Percentiles rank a stretch among this genome's conserved stretches.
phyloP scores from a whole-genome alignment of 1,140 invertebrate genomes.

The Saccostrea glomerata region DNA sequence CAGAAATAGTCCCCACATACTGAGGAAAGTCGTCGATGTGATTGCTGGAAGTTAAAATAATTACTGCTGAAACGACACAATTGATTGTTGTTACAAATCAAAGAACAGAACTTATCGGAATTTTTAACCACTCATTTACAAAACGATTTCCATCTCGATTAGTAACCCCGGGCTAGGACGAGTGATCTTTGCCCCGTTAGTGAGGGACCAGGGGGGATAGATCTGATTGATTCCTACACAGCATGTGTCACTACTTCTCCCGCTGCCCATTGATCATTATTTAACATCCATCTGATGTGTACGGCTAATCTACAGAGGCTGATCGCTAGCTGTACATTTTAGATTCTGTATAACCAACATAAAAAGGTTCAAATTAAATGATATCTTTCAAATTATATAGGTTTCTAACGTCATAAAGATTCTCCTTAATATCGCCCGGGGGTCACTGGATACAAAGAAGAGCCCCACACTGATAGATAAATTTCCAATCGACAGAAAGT shows the following conservation, averaged over 20 bases:
- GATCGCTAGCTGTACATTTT: neutral
- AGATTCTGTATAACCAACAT: neutral
- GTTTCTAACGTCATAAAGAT: neutral
- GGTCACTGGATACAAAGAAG: neutral
- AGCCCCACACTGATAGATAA: neutral
- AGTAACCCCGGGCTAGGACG: neutral
- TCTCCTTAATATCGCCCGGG: neutral
- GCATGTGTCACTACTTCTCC: neutral
- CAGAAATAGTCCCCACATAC: too few relatives aligned
- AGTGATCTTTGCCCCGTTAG: neutral
- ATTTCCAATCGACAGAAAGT: neutral
- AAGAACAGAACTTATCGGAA: neutral
- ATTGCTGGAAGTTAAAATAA: conserved; percentile 8
- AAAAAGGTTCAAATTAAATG: neutral
- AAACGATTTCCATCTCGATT: neutral
- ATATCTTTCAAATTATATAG: neutral
- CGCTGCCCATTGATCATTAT: neutral
- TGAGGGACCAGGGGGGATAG: neutral
- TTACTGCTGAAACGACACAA: neutral
- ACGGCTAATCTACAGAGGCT: neutral
- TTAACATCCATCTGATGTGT: neutral
- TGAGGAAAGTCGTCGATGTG: neutral
- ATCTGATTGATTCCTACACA: neutral
- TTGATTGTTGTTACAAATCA: neutral
- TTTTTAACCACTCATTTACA: neutral